Percentiles rank a stretch among this genome's conserved stretches.
These are phyloP conservation scores for Mythimna loreyi DNA, from an alignment of 2,888 invertebrate genomes.

Conservation along the genomic window DNA sequence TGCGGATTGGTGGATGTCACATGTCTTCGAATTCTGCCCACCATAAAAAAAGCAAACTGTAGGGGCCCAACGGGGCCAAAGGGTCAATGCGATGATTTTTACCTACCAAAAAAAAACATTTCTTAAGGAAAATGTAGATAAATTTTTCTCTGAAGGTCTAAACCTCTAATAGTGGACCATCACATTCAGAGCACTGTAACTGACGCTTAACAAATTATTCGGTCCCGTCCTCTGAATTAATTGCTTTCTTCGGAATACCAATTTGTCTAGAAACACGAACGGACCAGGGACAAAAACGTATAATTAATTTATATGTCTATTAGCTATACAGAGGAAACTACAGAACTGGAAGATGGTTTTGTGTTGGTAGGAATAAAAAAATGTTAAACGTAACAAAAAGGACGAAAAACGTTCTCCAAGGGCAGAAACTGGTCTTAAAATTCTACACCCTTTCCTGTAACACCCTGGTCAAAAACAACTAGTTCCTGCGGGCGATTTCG, in stretches of 20 bases:
- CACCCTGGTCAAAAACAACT: no score
- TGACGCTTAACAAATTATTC: slow-evolving; percentile 62
- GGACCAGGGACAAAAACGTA: slow-evolving; percentile 50
- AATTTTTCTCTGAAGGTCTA: slow-evolving; percentile 11
- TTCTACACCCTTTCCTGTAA: no score
- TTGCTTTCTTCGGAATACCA: slow-evolving; percentile 49
- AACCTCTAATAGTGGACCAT: slow-evolving; percentile 1
- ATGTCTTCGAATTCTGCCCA: no score
- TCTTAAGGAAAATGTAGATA: background rate
- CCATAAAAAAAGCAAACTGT: no score
- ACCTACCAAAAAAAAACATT: background rate
- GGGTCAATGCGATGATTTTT: no score
- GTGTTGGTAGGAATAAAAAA: no score
- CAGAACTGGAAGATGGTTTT: background rate
- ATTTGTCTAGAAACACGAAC: slow-evolving; percentile 51
- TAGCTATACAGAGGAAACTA: background rate
- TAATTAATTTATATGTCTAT: slow-evolving; percentile 37
- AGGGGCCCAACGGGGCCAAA: no score
- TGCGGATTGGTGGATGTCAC: no score
- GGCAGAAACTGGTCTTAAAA: no score
- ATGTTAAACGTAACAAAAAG: no score
- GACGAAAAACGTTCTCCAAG: no score
- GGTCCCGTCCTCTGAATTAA: slow-evolving; percentile 46
- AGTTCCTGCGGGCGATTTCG: no score
- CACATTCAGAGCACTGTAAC: slow-evolving; percentile 28